Evolutionary conservation across 1,140 invertebrate species (phyloP).

Genomic region (Scaptomyza graminum): DNA sequence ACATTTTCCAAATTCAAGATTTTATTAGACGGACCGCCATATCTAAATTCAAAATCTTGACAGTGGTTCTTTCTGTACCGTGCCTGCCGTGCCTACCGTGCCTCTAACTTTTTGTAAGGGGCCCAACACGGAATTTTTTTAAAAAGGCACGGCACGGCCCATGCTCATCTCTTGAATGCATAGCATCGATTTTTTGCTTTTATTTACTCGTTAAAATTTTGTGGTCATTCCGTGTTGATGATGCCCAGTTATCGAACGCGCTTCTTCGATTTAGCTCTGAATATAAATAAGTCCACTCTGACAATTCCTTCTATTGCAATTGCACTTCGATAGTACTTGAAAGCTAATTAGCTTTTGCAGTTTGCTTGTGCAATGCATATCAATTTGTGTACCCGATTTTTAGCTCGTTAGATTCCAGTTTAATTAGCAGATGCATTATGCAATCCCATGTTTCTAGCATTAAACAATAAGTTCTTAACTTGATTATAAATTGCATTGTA

Average conservation of each 20-base stretch:
- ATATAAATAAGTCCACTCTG: constrained; percentile 49
- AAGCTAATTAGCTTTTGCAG: constrained; percentile 19
- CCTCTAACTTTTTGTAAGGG: no score
- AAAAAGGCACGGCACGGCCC: no score
- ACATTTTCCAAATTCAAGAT: no score
- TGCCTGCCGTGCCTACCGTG: no score
- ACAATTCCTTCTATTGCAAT: constrained; percentile 11
- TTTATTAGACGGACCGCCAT: no score
- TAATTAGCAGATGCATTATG: constrained; percentile 60
- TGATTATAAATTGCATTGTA: constrained; percentile 47
- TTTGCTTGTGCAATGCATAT: no score
- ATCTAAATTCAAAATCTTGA: no score
- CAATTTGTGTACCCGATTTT: not conserved
- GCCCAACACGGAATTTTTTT: no score
- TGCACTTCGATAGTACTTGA: constrained; percentile 2
- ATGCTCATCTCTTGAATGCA: no score
- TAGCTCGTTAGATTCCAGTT: constrained; percentile 31
- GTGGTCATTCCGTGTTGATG: constrained; percentile 30
- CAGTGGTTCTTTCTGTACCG: no score
- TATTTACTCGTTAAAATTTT: constrained; percentile 36
- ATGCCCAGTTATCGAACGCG: constrained; percentile 33
- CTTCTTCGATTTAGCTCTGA: constrained; percentile 42
- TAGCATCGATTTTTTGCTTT: constrained; percentile 17
- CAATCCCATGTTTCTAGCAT: constrained; percentile 25
- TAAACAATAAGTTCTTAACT: constrained; percentile 30